Base-by-base conservation (phyloP, 2,113 vertebrate species). In the Tychaedon coryphoeus region DNA sequence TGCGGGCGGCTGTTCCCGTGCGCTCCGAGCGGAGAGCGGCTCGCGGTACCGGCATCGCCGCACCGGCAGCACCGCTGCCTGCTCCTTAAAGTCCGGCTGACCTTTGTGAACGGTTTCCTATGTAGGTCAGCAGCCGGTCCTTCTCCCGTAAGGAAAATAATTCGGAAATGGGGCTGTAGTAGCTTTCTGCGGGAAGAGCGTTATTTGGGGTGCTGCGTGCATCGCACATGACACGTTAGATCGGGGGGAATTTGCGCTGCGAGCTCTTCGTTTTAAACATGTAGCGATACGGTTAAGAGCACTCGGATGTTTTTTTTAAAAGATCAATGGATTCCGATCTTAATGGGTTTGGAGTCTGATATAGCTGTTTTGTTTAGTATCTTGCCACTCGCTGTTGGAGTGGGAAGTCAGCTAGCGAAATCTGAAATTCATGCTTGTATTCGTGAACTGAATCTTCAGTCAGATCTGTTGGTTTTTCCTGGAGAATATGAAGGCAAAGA, bases 401-500 rank as follows among this genome's bases (percentile, higher is more conserved):
- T 62, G 86, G 56, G 85, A 92, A 96, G 92, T 67, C 93, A 86
- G 78, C 71, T 90, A 86, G 91, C 47, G 10, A 95, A 91, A 90
- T 96, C 86, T 93, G 88, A 97, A 95, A 96, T 94, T 93, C 84
- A n/a, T 33, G 77, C 91, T 86, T 53, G 70, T 43, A 60, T 77
- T 86, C 67, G 71, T 95, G 95, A 96, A 89, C 94, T 83, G 85
- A 67, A 94, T 95, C 91, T 91, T 83, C 86, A 94, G 66, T 43
- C 74, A 67, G 89, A 77, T 97, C 66, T 88, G 84, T 93, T 84
- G 94, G 75, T 60, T 90, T 87, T 81, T 95, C 57, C 71, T 92
- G 82, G 65, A 94, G 79, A 94, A 96, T 96, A 89, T 45, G 66
- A 95, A 97, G 91, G 96, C 70, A 85, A 76, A 79, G 86, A 88